These are phyloP conservation scores for Copidosoma floridanum DNA, from an alignment of 1,140 invertebrate genomes.

Conservation along the genomic window DNA sequence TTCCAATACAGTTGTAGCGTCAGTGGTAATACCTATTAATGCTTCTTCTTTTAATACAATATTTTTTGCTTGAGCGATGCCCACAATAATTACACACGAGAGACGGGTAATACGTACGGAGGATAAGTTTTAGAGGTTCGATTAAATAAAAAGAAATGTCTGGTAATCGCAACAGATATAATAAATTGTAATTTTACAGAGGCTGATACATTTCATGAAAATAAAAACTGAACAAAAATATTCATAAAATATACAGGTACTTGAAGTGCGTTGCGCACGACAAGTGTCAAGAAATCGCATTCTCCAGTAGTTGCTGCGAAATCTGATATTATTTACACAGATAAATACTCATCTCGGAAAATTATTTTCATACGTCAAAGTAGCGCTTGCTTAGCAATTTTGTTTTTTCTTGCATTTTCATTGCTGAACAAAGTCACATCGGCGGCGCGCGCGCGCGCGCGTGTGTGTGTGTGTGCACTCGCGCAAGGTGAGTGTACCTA, in stretches of 20 bases:
- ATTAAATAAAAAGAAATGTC: no score
- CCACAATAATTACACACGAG: no score
- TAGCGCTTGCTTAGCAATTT: conserved; percentile 17
- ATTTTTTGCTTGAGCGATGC: no score
- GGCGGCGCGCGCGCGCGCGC: no score
- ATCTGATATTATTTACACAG: conserved; percentile 15
- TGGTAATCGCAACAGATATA: conserved; percentile 54
- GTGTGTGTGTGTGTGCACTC: not conserved
- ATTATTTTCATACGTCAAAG: conserved; percentile 17
- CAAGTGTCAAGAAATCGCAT: no score
- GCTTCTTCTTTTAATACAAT: no score
- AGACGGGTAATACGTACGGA: conserved; percentile 11
- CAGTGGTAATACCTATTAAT: no score
- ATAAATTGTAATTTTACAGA: conserved; percentile 53
- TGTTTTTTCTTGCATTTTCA: not conserved
- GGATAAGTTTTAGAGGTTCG: not conserved
- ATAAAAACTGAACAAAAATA: conserved; percentile 39
- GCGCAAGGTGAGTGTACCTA: no score
- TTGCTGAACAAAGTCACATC: not conserved
- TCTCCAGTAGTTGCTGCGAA: no score
- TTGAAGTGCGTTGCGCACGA: conserved; percentile 36
- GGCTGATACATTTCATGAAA: conserved; percentile 52
- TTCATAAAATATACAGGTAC: conserved; percentile 50
- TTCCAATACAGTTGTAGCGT: no score
- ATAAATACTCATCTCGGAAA: conserved; percentile 30